Percentiles rank a stretch among this genome's conserved stretches.
phyloP scores from a whole-genome alignment of 2,113 vertebrate species.

The Pandion haliaetus region DNA sequence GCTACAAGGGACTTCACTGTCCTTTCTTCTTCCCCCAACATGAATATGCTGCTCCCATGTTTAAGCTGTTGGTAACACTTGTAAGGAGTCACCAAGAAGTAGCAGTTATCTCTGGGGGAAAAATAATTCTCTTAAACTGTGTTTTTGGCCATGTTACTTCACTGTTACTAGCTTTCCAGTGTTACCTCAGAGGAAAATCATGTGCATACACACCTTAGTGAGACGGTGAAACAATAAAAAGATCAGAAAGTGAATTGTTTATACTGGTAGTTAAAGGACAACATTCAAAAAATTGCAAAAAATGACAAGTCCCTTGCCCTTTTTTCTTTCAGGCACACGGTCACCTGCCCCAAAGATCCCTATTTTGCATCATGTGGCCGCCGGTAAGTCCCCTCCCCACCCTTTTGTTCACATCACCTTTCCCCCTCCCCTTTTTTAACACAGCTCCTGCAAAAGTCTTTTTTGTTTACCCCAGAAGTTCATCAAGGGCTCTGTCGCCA shows the following conservation, averaged over 20 bases:
- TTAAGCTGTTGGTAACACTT: background rate
- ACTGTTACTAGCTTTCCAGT: background rate
- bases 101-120: background rate
- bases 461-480: background rate
- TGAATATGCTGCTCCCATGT: background rate
- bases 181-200: background rate
- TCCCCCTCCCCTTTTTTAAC: background rate
- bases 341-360: background rate
- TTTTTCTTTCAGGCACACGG: background rate
- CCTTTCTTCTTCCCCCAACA: background rate
- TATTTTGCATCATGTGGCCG: background rate
- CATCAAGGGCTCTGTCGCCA: background rate
- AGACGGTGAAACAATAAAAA: background rate
- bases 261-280: background rate
- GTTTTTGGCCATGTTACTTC: background rate
- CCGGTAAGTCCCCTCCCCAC: background rate
- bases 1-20: background rate
- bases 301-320: accelerated
- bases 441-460: background rate
- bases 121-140: background rate
- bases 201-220: background rate
- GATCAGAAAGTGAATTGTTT: background rate
- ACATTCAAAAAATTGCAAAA: background rate
- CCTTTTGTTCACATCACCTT: background rate
- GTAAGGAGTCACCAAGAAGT: background rate